phyloP scores from a whole-genome alignment of 2,113 vertebrate species.

The Siniperca knerii region DNA sequence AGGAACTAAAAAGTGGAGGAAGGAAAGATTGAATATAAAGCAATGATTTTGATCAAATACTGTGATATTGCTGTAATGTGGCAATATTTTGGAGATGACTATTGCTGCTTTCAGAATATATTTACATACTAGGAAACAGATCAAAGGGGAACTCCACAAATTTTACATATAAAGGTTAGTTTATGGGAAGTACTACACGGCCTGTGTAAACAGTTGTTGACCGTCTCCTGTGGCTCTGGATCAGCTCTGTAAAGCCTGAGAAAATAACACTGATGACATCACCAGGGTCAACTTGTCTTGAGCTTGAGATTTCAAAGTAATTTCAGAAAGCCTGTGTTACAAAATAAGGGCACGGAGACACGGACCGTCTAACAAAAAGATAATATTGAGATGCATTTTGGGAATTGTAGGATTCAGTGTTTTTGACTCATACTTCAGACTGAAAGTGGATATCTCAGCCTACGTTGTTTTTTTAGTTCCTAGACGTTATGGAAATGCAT shows the following conservation, averaged over 20 bases:
- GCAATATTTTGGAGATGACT: background rate
- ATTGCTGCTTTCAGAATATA: background rate
- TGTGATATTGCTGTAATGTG: background rate
- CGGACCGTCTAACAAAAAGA: background rate
- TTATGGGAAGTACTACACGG: constrained; percentile 3
- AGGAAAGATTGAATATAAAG: background rate
- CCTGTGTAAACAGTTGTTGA: background rate
- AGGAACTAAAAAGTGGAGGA: background rate
- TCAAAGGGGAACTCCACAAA: constrained; percentile 7
- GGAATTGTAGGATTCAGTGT: background rate
- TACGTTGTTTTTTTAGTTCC: too few relatives aligned
- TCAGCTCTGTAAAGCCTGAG: background rate
- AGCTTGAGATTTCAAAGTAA: background rate
- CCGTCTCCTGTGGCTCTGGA: background rate
- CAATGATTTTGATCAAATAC: too few relatives aligned
- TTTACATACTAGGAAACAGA: background rate
- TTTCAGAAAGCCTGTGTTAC: background rate
- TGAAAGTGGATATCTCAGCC: background rate
- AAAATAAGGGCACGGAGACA: background rate
- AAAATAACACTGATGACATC: background rate
- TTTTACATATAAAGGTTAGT: background rate
- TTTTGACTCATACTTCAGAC: background rate
- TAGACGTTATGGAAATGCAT: background rate
- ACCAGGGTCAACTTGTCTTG: background rate
- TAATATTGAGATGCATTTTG: background rate